Conservation (phyloP, 2,113 vertebrate genomes). For the Apus apus region DNA sequence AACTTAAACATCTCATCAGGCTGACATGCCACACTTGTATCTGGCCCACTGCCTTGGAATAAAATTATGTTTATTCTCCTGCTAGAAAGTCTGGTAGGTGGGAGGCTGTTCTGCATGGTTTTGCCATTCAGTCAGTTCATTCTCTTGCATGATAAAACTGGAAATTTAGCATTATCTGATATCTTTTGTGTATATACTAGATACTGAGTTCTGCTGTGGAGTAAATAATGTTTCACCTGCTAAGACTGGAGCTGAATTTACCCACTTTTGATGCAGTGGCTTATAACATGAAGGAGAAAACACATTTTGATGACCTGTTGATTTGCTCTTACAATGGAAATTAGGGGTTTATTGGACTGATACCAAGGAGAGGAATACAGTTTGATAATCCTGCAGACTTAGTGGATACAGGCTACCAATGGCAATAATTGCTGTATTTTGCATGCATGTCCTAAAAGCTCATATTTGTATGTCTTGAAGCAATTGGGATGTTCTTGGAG, state of each 20-base stretch:
- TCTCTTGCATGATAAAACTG: background rate
- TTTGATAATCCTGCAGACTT: background rate
- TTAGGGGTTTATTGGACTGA: background rate
- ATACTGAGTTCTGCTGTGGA: background rate
- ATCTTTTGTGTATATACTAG: background rate
- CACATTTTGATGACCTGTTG: background rate
- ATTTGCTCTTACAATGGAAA: background rate
- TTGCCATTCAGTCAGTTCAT: background rate
- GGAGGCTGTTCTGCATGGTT: conserved; percentile 5
- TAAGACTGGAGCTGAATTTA: background rate
- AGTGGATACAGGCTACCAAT: background rate
- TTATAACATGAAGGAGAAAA: background rate
- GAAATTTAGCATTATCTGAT: background rate
- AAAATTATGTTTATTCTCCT: conserved; percentile 34
- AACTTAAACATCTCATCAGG: background rate
- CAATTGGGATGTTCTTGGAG: background rate
- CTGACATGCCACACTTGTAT: background rate
- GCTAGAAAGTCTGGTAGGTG: conserved; percentile 9
- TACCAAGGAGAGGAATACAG: background rate
- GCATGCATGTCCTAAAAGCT: background rate
- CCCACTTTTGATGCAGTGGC: background rate
- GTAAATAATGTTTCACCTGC: background rate
- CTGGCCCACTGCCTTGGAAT: conserved; percentile 7
- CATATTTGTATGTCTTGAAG: background rate
- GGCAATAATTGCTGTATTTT: background rate